These are phyloP conservation scores for Macquaria ambigua DNA, from an alignment of 2,113 vertebrate species.

Conservation along the genomic window DNA sequence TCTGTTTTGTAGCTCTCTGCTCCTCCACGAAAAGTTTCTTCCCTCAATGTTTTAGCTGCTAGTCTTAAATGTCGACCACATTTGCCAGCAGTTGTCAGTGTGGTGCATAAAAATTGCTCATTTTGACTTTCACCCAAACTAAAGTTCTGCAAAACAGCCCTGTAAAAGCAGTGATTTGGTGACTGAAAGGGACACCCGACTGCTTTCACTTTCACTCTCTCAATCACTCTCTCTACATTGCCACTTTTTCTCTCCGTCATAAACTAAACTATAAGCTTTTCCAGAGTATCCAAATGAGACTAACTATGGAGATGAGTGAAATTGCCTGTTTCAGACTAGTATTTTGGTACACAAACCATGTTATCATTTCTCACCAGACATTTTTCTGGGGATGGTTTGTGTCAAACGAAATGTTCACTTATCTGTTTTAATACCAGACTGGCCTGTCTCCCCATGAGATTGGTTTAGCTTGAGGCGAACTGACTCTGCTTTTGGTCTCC, in stretches of 20 bases:
- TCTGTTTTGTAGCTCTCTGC: background rate
- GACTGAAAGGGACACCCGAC: conserved; percentile 20
- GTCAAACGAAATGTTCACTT: conserved; percentile 71
- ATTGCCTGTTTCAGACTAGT: conserved; percentile 38
- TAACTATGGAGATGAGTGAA: conserved; percentile 50
- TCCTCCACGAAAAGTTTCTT: background rate
- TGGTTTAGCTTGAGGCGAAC: conserved; percentile 63
- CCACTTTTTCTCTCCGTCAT: background rate
- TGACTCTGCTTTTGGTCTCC: conserved; percentile 67
- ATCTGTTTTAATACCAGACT: conserved; percentile 73
- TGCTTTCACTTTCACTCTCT: background rate
- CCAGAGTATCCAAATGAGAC: conserved; percentile 14
- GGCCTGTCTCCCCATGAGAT: conserved; percentile 38
- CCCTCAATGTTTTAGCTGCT: conserved; percentile 39
- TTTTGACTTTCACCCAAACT: conserved; percentile 29
- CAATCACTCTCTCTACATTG: background rate
- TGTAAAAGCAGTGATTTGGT: conserved; percentile 19
- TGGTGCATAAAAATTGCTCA: conserved; percentile 33
- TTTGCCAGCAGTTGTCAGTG: conserved; percentile 32
- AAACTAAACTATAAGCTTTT: conserved; percentile 4
- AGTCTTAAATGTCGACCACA: conserved; percentile 25
- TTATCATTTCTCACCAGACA: conserved; percentile 64
- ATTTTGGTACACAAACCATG: conserved; percentile 63
- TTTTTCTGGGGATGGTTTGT: conserved; percentile 55
- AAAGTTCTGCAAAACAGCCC: conserved; percentile 28